Base-by-base conservation (phyloP, 53 echinoderm and acorn worm genomes). In the Crossaster papposus region DNA sequence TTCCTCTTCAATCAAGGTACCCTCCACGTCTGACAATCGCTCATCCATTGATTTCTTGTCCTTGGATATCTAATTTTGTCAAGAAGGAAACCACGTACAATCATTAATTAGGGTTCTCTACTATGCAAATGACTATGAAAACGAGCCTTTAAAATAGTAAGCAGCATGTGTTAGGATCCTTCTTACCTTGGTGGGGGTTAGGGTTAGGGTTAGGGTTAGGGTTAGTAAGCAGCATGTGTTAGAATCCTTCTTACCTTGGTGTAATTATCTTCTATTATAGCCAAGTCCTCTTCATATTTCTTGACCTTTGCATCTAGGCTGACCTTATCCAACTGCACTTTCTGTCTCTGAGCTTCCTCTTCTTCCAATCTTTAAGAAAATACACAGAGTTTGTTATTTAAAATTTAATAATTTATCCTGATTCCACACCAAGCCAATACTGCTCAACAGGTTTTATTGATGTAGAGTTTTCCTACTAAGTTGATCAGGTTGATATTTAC, bases 321-420 rank as follows among this genome's bases (percentile, higher is more conserved):
- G 54, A 99, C 99, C 80, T 99, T 99, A 70, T 99, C 99, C 82
- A 99, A 93, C 52, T 99, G 99, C 0, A 99, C 91, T 79, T 99
- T 99, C 91, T 99, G 99, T 33, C 99, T 77, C 68, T 94, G 89
- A 20, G 89, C 94, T 77, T 99, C 99, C 34, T 99, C 99, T 78
- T 99, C 96, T 32, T 99, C 99, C 73, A 99, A 81, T 51, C 99
- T 99, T 44, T 5, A 9, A 44, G 44, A 44, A 44, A 44, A 44
- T 44, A 9, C 44, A 44, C 9, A 44, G 6, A 44, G 9, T 44
- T 44, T 44, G 44, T 44, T 44, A 7, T n/a, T n/a, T n/a, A n/a
- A 5, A 44, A 9, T 44, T 44, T 44, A 44, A n/a, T n/a, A n/a
- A 44, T 5, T 44, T 5, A 44, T 44, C 44, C 44, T 44, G 9